Evolutionary conservation across 1,140 invertebrate species (phyloP).

Genomic region (Listronotus oregonensis): DNA sequence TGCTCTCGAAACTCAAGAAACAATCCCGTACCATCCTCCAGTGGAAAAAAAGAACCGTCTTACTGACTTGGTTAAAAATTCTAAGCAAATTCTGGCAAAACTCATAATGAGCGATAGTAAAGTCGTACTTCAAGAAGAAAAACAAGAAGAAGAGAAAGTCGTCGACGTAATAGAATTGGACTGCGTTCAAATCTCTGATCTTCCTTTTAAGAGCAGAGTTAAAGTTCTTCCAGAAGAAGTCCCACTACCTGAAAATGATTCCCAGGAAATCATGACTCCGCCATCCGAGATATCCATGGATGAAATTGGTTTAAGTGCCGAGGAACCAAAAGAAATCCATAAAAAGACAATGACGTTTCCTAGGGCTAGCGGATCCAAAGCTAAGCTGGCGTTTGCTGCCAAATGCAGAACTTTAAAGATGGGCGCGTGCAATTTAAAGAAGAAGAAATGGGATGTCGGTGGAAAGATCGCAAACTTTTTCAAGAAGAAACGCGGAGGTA

Average conservation of each 20-base stretch:
- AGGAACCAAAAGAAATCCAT: background rate
- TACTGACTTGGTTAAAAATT: constrained; percentile 45
- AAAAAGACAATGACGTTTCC: constrained; percentile 43
- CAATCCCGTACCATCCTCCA: constrained; percentile 22
- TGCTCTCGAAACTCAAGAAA: constrained; percentile 23
- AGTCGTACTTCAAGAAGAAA: constrained; percentile 4
- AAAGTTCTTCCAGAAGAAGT: constrained; percentile 24
- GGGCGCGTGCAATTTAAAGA: constrained; percentile 28
- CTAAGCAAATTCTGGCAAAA: constrained; percentile 43
- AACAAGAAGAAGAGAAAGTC: constrained; percentile 31
- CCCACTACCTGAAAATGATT: constrained; percentile 26
- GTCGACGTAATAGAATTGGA: constrained; percentile 35
- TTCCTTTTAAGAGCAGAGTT: constrained; percentile 19
- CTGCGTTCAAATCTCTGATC: constrained; percentile 23
- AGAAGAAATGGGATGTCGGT: constrained; percentile 45
- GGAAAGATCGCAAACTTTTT: constrained; percentile 42
- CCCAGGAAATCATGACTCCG: constrained; percentile 12
- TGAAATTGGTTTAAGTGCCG: constrained; percentile 11
- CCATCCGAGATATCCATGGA: constrained; percentile 24
- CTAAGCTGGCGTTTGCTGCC: constrained; percentile 19
- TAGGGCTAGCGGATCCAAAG: constrained; percentile 26
- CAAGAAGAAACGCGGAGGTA: constrained; percentile 30
- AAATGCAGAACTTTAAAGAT: constrained; percentile 37
- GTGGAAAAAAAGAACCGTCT: constrained; percentile 46
- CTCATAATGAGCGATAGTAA: constrained; percentile 36